These are phyloP conservation scores for Cliona cf. orientalis DNA, from an alignment of 37 sponge, comb jelly and placozoan genomes.

Conservation along the genomic window DNA sequence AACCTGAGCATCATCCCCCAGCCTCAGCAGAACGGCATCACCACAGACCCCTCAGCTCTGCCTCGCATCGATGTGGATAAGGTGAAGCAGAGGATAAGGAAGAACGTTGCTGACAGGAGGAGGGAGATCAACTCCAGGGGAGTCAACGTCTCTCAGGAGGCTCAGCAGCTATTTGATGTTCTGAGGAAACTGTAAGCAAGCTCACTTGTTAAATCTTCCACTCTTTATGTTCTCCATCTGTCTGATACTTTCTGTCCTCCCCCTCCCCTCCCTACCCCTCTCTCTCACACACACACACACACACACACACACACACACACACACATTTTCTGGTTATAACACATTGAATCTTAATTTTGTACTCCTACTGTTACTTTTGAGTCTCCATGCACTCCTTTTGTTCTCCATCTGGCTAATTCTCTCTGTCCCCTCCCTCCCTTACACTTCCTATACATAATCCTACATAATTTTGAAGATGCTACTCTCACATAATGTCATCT, in stretches of 20 bases:
- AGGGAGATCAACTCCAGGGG: slow-evolving; percentile 32
- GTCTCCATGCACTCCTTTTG: neutral
- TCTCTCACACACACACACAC: neutral
- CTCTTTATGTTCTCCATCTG: neutral
- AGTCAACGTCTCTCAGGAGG: slow-evolving; percentile 38
- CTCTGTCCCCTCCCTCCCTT: neutral
- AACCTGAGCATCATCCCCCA: slow-evolving; percentile 11
- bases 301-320: neutral
- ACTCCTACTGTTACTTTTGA: too few relatives aligned
- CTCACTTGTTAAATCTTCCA: neutral
- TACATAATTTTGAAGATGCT: too few relatives aligned
- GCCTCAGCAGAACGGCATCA: neutral
- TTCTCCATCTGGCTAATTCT: neutral
- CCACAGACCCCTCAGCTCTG: neutral
- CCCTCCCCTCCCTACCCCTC: slow-evolving; percentile 5
- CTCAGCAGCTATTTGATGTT: slow-evolving; percentile 59
- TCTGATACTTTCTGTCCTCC: neutral
- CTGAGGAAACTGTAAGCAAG: slow-evolving; percentile 54
- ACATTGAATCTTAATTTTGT: too few relatives aligned
- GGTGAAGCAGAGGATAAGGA: slow-evolving; percentile 30
- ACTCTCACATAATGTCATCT: neutral
- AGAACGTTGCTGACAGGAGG: slow-evolving; percentile 18
- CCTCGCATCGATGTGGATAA: slow-evolving; percentile 22
- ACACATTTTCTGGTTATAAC: too few relatives aligned
- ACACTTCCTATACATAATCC: neutral